Evolutionary conservation across 2,888 invertebrate genomes (phyloP).

Genomic region (Gastracanthus pulcherrimus): DNA sequence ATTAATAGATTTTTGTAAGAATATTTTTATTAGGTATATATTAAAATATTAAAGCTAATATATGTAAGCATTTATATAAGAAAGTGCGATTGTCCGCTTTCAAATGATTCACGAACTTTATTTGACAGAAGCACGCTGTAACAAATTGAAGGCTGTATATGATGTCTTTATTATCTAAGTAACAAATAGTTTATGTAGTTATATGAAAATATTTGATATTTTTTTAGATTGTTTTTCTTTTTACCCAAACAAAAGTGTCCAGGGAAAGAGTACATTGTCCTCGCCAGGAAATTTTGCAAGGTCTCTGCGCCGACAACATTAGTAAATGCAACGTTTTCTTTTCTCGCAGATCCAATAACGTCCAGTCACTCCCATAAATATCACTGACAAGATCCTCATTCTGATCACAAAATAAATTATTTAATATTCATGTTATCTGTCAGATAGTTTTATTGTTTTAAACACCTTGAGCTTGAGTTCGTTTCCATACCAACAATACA

Average conservation of each 20-base stretch:
- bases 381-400: slow-evolving; percentile 9
- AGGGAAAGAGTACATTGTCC: slow-evolving; percentile 42
- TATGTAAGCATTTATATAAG: no score
- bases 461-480: slow-evolving; percentile 47
- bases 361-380: slow-evolving; percentile 41
- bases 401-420: slow-evolving; percentile 2
- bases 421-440: no score
- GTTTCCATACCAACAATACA: slow-evolving; percentile 51
- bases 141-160: slow-evolving; percentile 46
- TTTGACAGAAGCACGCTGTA: slow-evolving; percentile 13
- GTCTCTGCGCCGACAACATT: slow-evolving; percentile 31
- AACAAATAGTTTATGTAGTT: background rate
- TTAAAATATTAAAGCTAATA: no score
- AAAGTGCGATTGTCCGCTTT: no score
- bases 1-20: background rate
- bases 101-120: no score
- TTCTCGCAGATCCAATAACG: background rate
- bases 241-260: slow-evolving; percentile 48
- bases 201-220: background rate
- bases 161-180: slow-evolving; percentile 53
- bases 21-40: background rate
- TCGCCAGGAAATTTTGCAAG: slow-evolving; percentile 26
- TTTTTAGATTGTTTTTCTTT: background rate
- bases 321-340: slow-evolving; percentile 21
- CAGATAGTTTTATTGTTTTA: background rate